Evolutionary conservation across 1,140 invertebrate species (phyloP), one percentile per base, ranked within the genome.

Genomic region (Carcinoscorpius rotundicauda): DNA sequence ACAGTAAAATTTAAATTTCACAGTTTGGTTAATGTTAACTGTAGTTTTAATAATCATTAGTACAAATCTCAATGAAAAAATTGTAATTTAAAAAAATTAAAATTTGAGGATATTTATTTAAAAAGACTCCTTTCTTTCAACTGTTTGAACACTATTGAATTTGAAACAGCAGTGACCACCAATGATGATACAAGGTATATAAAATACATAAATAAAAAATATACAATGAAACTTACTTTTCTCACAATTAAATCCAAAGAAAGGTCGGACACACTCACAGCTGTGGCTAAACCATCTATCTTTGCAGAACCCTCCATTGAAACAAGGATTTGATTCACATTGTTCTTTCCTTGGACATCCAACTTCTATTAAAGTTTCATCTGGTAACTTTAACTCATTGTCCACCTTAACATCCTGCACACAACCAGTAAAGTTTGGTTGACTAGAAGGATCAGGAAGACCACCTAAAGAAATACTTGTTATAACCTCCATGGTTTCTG

Each of bases 281-380:
- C 82, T 82, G 75, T 88, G 94, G n/a, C 83, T 82, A 62, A 84
- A 83, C 93, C 93, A 97, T 64, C 87, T 80, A 79, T 97, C 93
- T 1, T 86, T 86, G 76, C 93, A 97, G 67, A 82, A 81, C 1
- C 93, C 94, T 64, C 85, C 86, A 65, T 88, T 89, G 71, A 85
- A 82, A 75, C 93, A 97, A 0, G 91, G 89, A 81, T 91, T 91
- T 4, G 87, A 85, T 61, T 83, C 81, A 75, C 93, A 97, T 77
- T 96, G 91, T 60, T 84, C 83, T 57, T 81, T 81, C 58, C 93
- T 80, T 3, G 83, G 81, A 76, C 93, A 97, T 3, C 87, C 86
- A 29, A 82, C 64, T 10, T 49, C 78, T 63, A 85, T 83, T 64
- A 29, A 29, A 29, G 29, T 29, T 29, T 29, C 29, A 29, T 29